Evolutionary conservation across 2,797 vertebrate genomes (phyloP).

Genomic region (Mormyrops boulengeri): DNA sequence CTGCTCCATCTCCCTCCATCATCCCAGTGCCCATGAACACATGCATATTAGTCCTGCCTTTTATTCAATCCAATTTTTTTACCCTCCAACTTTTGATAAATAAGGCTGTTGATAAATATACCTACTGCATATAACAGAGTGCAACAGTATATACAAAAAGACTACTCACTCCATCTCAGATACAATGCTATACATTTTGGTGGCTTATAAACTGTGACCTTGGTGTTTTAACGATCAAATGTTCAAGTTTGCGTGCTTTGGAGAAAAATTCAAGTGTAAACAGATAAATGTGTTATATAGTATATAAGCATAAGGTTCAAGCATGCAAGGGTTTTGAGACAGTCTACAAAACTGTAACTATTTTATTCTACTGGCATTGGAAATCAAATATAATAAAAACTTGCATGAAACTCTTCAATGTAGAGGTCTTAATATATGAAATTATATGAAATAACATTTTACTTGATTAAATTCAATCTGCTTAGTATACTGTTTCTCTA

Average conservation of each 20-base stretch:
- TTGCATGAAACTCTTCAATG: neutral
- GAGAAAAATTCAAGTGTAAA: neutral
- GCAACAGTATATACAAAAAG: neutral
- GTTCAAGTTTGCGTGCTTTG: neutral
- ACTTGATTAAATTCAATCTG: neutral
- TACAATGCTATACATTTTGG: neutral
- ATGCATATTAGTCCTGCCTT: neutral
- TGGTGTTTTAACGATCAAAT: neutral
- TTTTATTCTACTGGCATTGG: neutral
- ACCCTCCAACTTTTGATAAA: neutral
- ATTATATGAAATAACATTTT: neutral
- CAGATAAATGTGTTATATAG: neutral
- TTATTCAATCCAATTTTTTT: neutral
- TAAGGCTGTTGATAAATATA: neutral
- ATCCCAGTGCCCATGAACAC: neutral
- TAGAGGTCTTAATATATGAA: neutral
- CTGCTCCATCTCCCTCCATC: conserved; percentile 10
- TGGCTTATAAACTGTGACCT: neutral
- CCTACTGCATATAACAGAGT: neutral
- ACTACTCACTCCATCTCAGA: neutral
- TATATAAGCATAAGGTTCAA: neutral
- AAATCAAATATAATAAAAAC: neutral
- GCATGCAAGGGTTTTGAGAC: neutral
- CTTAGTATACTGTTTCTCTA: neutral
- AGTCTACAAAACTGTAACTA: neutral